Evolutionary conservation across 2,888 invertebrate species (phyloP).

Genomic region (Drosophila fulvimacula): DNA sequence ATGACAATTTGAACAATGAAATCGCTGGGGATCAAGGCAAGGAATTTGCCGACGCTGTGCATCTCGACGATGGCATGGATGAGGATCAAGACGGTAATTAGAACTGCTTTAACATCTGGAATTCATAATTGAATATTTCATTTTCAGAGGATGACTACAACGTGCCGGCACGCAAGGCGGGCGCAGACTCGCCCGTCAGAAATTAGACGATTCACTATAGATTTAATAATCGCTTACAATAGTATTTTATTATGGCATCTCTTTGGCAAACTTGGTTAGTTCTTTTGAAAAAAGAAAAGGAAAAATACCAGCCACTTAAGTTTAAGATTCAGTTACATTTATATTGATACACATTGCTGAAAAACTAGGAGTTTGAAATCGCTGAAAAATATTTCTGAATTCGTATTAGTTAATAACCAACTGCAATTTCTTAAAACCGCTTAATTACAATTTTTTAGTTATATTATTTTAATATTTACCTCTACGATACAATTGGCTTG

Average conservation of each 20-base stretch:
- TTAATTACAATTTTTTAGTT: background rate
- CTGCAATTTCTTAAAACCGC: constrained; percentile 18
- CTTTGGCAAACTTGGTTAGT: constrained; percentile 15
- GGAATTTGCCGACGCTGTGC: constrained; percentile 83
- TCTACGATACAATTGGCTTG: constrained; percentile 6
- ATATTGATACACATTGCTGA: background rate
- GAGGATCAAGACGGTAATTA: constrained; percentile 85
- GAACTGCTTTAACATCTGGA: background rate
- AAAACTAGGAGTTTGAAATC: background rate
- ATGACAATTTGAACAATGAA: constrained; percentile 85
- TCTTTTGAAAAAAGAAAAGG: constrained; percentile 5
- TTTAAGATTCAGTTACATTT: constrained; percentile 31
- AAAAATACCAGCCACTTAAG: constrained; percentile 35
- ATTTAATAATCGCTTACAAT: constrained; percentile 20
- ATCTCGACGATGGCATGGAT: constrained; percentile 83
- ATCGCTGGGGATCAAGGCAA: constrained; percentile 85
- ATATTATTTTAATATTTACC: background rate
- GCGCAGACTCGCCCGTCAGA: constrained; percentile 85
- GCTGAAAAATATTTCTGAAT: background rate
- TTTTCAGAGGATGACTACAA: constrained; percentile 86
- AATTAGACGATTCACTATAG: constrained; percentile 74
- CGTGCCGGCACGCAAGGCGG: constrained; percentile 84
- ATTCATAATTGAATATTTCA: background rate
- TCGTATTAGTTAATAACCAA: constrained; percentile 19
- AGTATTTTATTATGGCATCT: constrained; percentile 45